Evolutionary conservation across 2,113 vertebrate genomes (phyloP), one percentile per base, ranked within the genome.

Genomic region (Oncorhynchus clarkii): DNA sequence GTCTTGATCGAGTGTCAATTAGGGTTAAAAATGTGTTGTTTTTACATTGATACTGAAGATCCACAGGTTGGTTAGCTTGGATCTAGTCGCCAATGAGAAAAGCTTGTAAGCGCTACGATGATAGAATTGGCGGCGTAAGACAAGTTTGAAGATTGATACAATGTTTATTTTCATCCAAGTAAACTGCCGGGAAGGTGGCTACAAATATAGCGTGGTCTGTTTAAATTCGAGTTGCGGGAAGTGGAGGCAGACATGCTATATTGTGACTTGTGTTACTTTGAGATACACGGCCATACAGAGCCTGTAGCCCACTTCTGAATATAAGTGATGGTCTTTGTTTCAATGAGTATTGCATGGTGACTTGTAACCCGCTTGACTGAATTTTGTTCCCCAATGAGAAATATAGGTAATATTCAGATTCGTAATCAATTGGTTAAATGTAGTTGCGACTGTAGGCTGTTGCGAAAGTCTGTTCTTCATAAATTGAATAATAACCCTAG

Each of bases 101-200:
- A n/a, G 5, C n/a, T 1, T 62, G 2, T 62, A 62, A 22, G 1
- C 54, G n/a, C 59, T 62, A n/a, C 59, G 59, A 62, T 62, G 59
- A 62, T 62, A 9, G n/a, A 62, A 22, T 16, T 7, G 59, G 2
- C 20, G 59, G 18, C 8, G n/a, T 60, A n/a, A 62, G n/a, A 22
- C 16, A 22, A 62, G n/a, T 62, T 62, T 16, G n/a, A 62, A 45
- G 34, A 39, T 70, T 31, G 68, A 45, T 70, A 34, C 67, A 70
- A 29, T 67, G 65, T 64, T 64, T 3, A 3, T 26, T 11, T 64
- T 64, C 60, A 64, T 8, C 26, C 9, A 59, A 72, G 71, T 34
- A 26, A 81, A 84, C 70, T 81, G 77, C 39, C 70, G 24, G 24
- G 18, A 67, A 74, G 20, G 77, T 78, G 80, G 70, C 80, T 74